Evolutionary conservation across 2,113 vertebrate genomes (phyloP).

Genomic region (Ceyx cyanopectus): DNA sequence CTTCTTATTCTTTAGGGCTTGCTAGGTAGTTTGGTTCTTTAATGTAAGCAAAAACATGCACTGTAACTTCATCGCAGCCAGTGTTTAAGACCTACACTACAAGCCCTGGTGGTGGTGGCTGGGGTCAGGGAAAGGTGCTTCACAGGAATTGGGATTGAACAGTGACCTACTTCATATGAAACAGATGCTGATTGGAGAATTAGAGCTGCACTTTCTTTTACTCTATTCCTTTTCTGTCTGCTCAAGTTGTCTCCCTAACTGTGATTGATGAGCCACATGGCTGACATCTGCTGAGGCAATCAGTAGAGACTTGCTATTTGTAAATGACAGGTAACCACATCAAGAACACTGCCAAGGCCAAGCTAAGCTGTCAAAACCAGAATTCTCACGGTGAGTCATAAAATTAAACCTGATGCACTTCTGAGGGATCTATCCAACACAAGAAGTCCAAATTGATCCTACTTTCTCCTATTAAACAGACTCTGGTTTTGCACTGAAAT

Average conservation of each 20-base stretch:
- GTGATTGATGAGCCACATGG: background rate
- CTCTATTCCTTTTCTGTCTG: background rate
- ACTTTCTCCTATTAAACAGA: background rate
- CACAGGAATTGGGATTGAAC: background rate
- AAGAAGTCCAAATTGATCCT: background rate
- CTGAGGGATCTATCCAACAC: background rate
- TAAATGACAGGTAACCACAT: conserved; percentile 5
- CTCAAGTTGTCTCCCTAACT: background rate
- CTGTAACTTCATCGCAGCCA: fast-evolving
- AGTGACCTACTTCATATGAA: background rate
- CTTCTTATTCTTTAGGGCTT: background rate
- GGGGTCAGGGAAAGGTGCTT: background rate
- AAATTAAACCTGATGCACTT: background rate
- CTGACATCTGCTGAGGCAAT: conserved; percentile 14
- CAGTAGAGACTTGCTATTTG: background rate
- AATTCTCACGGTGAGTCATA: background rate
- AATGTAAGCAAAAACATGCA: background rate
- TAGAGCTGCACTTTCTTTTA: background rate
- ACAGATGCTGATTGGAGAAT: background rate
- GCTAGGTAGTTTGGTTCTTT: background rate
- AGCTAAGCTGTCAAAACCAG: background rate
- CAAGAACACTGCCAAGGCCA: background rate
- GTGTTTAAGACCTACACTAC: fast-evolving
- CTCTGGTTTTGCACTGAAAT: background rate
- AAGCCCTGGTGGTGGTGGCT: no score